Percentiles rank a stretch among this genome's conserved stretches.
These are phyloP conservation scores for Venustaconcha ellipsiformis DNA, from an alignment of 1,140 invertebrate species.

Conservation along the genomic window DNA sequence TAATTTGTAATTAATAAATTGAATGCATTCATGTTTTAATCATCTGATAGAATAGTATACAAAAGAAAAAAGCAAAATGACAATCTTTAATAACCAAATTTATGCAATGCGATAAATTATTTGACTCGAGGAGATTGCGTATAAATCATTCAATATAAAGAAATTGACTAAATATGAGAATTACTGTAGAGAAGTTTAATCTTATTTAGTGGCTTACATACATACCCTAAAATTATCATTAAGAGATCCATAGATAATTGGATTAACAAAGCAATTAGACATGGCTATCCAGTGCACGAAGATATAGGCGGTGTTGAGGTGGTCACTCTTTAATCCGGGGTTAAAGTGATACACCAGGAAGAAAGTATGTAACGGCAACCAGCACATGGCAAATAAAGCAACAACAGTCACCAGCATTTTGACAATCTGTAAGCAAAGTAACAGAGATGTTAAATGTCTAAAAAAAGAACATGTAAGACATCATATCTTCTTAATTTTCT, in stretches of 20 bases:
- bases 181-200: too few relatives aligned
- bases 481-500: too few relatives aligned
- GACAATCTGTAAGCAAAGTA: conserved; percentile 69
- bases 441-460: background rate
- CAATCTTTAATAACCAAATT: too few relatives aligned
- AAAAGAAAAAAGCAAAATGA: too few relatives aligned
- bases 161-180: too few relatives aligned
- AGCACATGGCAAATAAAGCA: conserved; percentile 72
- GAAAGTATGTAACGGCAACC: conserved; percentile 72
- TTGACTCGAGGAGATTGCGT: too few relatives aligned
- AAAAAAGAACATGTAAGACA: too few relatives aligned
- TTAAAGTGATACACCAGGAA: conserved; percentile 56
- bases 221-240: conserved; percentile 85
- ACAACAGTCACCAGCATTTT: conserved; percentile 74
- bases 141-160: too few relatives aligned
- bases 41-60: too few relatives aligned
- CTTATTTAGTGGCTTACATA: background rate
- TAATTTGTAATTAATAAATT: too few relatives aligned
- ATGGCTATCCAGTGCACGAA: conserved; percentile 72
- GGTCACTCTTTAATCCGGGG: conserved; percentile 14
- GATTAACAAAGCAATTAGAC: conserved; percentile 86
- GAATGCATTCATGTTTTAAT: too few relatives aligned
- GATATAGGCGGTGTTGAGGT: conserved; percentile 60
- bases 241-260: conserved; percentile 88
- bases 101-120: too few relatives aligned